Evolutionary conservation across 1,140 invertebrate genomes (phyloP), one percentile per base, ranked within the genome.

Genomic region (Drosophila hydei): DNA sequence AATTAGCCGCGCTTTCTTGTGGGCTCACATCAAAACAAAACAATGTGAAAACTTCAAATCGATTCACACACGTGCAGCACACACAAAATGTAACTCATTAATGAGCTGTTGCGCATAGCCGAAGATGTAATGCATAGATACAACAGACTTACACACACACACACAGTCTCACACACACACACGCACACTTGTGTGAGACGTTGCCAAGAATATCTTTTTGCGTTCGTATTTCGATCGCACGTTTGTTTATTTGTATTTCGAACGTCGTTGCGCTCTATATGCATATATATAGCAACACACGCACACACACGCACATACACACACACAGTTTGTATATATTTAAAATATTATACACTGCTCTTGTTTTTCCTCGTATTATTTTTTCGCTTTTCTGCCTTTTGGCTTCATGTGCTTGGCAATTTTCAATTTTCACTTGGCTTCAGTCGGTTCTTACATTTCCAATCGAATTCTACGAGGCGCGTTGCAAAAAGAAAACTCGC

Each of bases 391-490:
- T 68, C 55, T 73, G 58, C 38, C 56, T 50, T 54, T 42, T 11
- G 30, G 68, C 58, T 65, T 77, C 77, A 72, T 85, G 77, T 80
- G 77, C 74, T 80, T 85, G 84, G 84, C 84, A 77, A 89, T 89
- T 89, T 89, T 42, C 84, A 77, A 89, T 89, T 89, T 89, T 84
- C 79, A 84, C 61, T 80, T 87, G 80, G 58, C 76, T 72, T 89
- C 85, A 89, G 84, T 89, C 84, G 79, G 79, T 89, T 89, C 89
- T 79, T 85, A 89, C 80, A 89, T 85, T 89, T 89, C 80, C 87
- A 74, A 78, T 89, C 70, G 85, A 89, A 79, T 84, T 77, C 70
- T 84, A 77, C 84, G 61, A 85, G 61, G 73, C 78, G 84, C 76
- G 76, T 85, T 70, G 72, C 81, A 55, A 70, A 71, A 74, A 62